Evolutionary conservation across 2,797 vertebrate genomes (phyloP), one percentile per base, ranked within the genome.

Genomic region (Melanitta fusca): DNA sequence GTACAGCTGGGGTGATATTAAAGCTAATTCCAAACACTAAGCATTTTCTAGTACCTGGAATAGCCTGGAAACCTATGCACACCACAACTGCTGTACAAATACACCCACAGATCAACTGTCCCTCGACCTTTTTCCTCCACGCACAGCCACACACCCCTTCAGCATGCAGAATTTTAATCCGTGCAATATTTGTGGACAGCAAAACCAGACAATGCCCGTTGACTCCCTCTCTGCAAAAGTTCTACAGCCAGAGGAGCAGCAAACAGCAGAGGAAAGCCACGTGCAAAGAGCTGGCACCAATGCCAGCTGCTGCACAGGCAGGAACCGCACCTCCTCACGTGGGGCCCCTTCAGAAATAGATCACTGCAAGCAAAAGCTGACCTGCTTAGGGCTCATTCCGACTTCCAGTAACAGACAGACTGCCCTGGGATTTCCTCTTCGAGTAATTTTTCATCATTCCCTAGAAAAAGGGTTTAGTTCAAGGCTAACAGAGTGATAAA

Each of bases 381-480:
- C 62, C 70, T 45, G 5, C 36, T 13, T 24, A 39, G 30, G 45
- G 41, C 53, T 95, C 0, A 0, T 88, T 88, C 58, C 38, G 66
- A 89, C 71, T 95, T 96, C 39, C 56, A 51, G 56, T 58, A 51
- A 83, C 72, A 91, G 39, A 71, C 19, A 60, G 28, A 22, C 51
- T 77, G 47, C 81, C 32, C 38, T 53, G 68, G 45, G 60, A 69
- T 80, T 94, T 88, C 43, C 66, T 28, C 32, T 41, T 71, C 71
- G 57, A 75, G 56, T 88, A 85, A 87, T 88, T 91, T 89, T 91
- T 95, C 70, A 91, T 85, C 25, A 77, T 90, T 92, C n/a, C 62
- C 60, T 89, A 89, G 38, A 80, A 82, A 90, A 95, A 85, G 32
- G 62, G 14, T 43, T 74, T 92, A 83, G 80, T 66, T 62, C 34